A percentile compares a stretch with the other conserved stretches of the same genome.
These are phyloP conservation scores for Drosophila triauraria DNA, from an alignment of 1,140 invertebrate genomes.

Conservation along the genomic window DNA sequence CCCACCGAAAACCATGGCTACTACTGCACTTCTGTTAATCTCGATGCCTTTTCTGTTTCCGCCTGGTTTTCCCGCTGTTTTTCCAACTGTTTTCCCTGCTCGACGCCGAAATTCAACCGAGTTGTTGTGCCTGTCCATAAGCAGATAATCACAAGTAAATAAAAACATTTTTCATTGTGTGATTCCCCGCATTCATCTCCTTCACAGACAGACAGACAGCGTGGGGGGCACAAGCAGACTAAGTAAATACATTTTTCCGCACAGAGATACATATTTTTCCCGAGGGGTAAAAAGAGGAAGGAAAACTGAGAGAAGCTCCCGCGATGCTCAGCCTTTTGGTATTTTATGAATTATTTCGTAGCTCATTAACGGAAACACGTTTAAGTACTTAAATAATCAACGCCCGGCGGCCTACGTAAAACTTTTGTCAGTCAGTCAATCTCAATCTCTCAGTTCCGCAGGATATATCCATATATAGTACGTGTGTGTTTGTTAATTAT, in stretches of 20 bases:
- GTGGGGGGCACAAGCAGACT: neutral
- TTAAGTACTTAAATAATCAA: slow-evolving; percentile 71
- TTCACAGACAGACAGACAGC: neutral
- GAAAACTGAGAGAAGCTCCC: neutral
- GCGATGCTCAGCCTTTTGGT: slow-evolving; percentile 19
- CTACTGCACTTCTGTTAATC: slow-evolving; percentile 2
- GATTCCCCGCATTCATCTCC: slow-evolving; percentile 13
- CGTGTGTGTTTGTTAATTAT: slow-evolving; percentile 37
- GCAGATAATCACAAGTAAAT: slow-evolving; percentile 73
- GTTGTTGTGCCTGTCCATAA: slow-evolving; percentile 39
- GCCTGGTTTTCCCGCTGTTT: slow-evolving; percentile 4
- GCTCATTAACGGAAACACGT: slow-evolving; percentile 61
- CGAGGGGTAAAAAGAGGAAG: no score
- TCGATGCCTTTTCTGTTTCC: neutral
- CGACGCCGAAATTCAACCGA: slow-evolving; percentile 3
- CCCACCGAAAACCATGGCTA: neutral
- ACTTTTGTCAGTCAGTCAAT: slow-evolving; percentile 33
- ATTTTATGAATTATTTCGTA: slow-evolving; percentile 56
- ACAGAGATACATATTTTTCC: slow-evolving; percentile 1
- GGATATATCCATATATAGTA: neutral
- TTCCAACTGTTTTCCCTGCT: slow-evolving; percentile 4
- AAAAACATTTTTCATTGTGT: slow-evolving; percentile 59
- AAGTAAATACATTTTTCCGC: slow-evolving; percentile 32
- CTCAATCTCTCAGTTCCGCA: slow-evolving; percentile 3
- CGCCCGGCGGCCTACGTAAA: slow-evolving; percentile 9